phyloP scores from a whole-genome alignment of 2,113 vertebrate species.

The Riparia riparia region DNA sequence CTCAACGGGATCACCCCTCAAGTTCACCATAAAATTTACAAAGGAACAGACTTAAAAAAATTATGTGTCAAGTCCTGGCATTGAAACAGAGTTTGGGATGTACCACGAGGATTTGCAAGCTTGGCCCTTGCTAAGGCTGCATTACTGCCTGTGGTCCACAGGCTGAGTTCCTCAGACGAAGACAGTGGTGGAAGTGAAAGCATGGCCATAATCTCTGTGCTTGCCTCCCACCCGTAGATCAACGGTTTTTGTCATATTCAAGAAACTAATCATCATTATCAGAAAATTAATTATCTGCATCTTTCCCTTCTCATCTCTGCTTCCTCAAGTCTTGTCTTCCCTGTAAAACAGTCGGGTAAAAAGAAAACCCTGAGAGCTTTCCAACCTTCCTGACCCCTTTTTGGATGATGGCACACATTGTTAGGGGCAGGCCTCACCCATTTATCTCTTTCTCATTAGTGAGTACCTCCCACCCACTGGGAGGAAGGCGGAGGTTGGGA shows the following conservation, averaged over 20 bases:
- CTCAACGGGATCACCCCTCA: background rate
- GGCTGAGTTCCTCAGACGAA: background rate
- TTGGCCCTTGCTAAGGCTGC: background rate
- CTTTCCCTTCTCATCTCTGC: background rate
- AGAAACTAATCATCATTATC: background rate
- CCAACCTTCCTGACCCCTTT: background rate
- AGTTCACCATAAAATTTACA: background rate
- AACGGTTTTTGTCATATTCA: background rate
- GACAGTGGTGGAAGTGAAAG: background rate
- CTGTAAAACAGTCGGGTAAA: background rate
- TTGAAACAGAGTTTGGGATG: background rate
- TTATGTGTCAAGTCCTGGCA: background rate
- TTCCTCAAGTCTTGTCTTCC: background rate
- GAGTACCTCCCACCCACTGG: background rate
- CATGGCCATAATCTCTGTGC: background rate
- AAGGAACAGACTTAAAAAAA: background rate
- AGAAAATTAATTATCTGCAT: background rate
- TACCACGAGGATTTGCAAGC: background rate
- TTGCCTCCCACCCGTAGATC: rapidly evolving
- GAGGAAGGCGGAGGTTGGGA: background rate
- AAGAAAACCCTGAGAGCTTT: background rate
- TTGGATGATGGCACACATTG: background rate
- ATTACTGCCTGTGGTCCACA: background rate
- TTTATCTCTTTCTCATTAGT: conserved; percentile 31
- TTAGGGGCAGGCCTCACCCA: background rate